Evolutionary conservation across 1,140 invertebrate species (phyloP).

Genomic region (Drosophila lowei): DNA sequence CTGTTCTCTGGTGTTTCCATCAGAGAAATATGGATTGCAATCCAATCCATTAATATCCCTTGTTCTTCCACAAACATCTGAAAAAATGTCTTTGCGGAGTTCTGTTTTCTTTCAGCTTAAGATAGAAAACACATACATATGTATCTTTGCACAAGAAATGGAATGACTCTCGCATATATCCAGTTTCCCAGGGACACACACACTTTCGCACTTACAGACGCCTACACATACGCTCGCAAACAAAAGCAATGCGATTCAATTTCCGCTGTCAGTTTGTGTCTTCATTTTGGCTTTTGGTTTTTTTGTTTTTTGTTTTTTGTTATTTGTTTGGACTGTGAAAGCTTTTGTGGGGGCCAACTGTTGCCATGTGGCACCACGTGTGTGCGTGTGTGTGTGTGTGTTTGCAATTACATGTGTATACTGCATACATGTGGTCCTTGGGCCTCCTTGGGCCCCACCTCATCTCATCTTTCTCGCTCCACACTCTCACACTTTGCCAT

Average conservation of each 20-base stretch:
- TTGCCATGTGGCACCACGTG: constrained; percentile 30
- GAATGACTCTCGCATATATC: too few species aligned
- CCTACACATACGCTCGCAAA: background rate
- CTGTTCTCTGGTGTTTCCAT: too few species aligned
- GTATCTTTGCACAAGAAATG: too few species aligned
- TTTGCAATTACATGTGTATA: constrained; percentile 4
- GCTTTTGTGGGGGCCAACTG: constrained; percentile 53
- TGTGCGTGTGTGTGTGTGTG: too few species aligned
- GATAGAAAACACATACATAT: too few species aligned
- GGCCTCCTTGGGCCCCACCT: constrained; percentile 9
- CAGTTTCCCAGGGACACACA: constrained; percentile 8
- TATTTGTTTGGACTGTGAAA: constrained; percentile 37
- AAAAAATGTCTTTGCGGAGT: too few species aligned
- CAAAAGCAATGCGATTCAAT: constrained; percentile 40
- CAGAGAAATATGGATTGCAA: too few species aligned
- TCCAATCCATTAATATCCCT: too few species aligned
- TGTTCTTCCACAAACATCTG: too few species aligned
- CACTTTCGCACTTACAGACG: constrained; percentile 2
- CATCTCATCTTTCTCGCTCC: background rate
- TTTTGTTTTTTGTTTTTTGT: constrained; percentile 40
- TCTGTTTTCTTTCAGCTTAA: too few species aligned
- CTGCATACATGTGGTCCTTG: constrained; percentile 34
- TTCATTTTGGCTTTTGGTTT: constrained; percentile 49
- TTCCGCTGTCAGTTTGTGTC: constrained; percentile 51
- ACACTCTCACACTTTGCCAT: constrained; percentile 8